Percentiles rank a stretch among this genome's conserved stretches.
These are phyloP conservation scores for Zosterops borbonicus DNA, from an alignment of 2,113 vertebrate genomes.

Conservation along the genomic window DNA sequence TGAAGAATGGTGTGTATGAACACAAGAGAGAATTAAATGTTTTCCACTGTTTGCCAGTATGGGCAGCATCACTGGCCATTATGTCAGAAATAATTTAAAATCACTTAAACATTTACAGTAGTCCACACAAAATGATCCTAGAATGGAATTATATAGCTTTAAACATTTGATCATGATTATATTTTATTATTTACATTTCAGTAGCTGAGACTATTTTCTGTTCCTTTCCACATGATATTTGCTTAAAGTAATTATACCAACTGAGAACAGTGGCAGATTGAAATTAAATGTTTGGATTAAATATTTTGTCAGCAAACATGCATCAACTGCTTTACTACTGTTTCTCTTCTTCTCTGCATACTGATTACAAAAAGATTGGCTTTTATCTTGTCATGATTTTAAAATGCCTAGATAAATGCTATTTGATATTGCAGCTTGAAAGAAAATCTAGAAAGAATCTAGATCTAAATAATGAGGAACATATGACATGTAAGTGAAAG, in stretches of 20 bases:
- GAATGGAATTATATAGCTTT: slow-evolving; percentile 65
- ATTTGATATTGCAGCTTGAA: slow-evolving; percentile 61
- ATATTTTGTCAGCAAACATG: slow-evolving; percentile 87
- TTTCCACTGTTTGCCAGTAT: neutral
- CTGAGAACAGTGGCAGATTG: slow-evolving; percentile 86
- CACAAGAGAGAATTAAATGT: neutral
- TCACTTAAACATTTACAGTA: slow-evolving; percentile 70
- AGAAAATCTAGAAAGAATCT: slow-evolving; percentile 18
- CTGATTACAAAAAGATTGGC: slow-evolving; percentile 81
- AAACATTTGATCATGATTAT: slow-evolving; percentile 67
- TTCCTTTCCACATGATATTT: slow-evolving; percentile 75
- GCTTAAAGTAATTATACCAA: slow-evolving; percentile 82
- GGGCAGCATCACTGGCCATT: neutral
- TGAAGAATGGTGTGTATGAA: neutral
- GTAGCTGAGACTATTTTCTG: slow-evolving; percentile 66
- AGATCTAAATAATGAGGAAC: slow-evolving; percentile 16
- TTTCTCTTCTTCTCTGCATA: slow-evolving; percentile 77
- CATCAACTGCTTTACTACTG: slow-evolving; percentile 77
- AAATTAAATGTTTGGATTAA: slow-evolving; percentile 87
- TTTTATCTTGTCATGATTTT: slow-evolving; percentile 76
- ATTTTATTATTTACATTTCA: slow-evolving; percentile 79
- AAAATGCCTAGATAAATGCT: slow-evolving; percentile 74
- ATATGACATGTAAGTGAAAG: neutral
- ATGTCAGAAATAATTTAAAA: slow-evolving; percentile 67
- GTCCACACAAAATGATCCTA: slow-evolving; percentile 53